Evolutionary conservation across 64 coral and sea anemone genomes (phyloP).

Genomic region (Cladopsammia gracilis): DNA sequence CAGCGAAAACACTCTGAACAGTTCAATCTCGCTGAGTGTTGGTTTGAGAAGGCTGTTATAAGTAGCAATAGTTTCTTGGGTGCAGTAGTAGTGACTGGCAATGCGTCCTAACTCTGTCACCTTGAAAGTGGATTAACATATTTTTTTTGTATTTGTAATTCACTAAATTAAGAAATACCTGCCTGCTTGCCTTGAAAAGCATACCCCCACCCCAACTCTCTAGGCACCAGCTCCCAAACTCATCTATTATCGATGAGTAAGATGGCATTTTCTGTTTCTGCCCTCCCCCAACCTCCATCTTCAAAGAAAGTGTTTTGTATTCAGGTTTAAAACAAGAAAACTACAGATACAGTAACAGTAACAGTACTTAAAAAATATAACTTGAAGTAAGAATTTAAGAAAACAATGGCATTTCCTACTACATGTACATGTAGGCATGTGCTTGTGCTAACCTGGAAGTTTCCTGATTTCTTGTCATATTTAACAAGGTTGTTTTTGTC

Average conservation of each 20-base stretch:
- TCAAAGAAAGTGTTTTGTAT: no score
- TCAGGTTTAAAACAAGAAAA: no score
- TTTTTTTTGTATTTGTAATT: neutral
- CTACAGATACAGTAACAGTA: no score
- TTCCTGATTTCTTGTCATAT: slow-evolving; percentile 98
- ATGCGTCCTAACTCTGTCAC: slow-evolving; percentile 95
- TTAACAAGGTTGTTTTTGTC: slow-evolving; percentile 99
- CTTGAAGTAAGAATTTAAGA: neutral
- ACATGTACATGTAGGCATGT: no score
- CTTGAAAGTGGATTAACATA: neutral
- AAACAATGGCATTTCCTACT: neutral
- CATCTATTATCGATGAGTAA: no score
- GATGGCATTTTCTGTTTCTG: no score
- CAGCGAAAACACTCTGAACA: slow-evolving; percentile 95
- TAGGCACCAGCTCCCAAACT: no score
- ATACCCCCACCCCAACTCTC: no score
- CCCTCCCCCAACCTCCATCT: no score
- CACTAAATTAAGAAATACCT: no score
- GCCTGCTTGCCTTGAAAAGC: no score
- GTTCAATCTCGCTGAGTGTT: slow-evolving; percentile 95
- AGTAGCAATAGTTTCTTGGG: slow-evolving; percentile 87
- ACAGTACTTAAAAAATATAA: no score
- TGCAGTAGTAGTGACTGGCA: slow-evolving; percentile 97
- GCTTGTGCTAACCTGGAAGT: slow-evolving; percentile 84
- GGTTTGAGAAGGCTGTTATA: slow-evolving; percentile 96